Conservation (phyloP, 2,797 vertebrate genomes). For the Tapera naevia region DNA sequence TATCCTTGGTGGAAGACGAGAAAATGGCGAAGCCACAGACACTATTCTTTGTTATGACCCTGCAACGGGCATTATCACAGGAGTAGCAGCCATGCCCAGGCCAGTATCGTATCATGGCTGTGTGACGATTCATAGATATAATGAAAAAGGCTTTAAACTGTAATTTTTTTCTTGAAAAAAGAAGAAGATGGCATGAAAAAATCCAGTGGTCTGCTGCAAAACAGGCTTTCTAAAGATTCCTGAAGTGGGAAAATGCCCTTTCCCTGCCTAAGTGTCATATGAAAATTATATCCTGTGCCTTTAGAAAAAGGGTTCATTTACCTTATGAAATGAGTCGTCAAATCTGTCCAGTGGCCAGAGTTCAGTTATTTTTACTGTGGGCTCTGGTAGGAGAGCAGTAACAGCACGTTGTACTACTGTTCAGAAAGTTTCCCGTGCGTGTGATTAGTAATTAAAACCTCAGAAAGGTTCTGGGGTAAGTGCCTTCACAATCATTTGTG, state of each 20-base stretch:
- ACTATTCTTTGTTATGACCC: conserved; percentile 95
- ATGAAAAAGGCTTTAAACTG: conserved; percentile 89
- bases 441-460: not conserved
- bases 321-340: conserved; percentile 48
- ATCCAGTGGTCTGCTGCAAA: conserved; percentile 49
- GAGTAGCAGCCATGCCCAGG: conserved; percentile 92
- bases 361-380: not conserved
- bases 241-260: conserved; percentile 30
- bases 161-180: conserved; percentile 1
- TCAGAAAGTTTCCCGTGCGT: not conserved
- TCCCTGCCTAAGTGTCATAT: conserved; percentile 15
- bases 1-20: conserved; percentile 93
- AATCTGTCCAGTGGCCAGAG: conserved; percentile 13
- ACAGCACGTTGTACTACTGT: not conserved
- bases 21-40: conserved; percentile 92
- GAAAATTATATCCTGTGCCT: conserved; percentile 55
- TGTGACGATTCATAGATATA: conserved; percentile 96
- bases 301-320: conserved; percentile 48
- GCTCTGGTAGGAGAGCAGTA: not conserved
- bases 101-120: conserved; percentile 98
- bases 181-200: conserved; percentile 38
- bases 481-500: conserved; percentile 57
- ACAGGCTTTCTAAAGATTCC: conserved; percentile 58
- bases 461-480: conserved; percentile 21
- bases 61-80: conserved; percentile 92